Percentiles rank a stretch among this genome's conserved stretches.
These are phyloP conservation scores for Ochropleura plecta DNA, from an alignment of 2,888 invertebrate genomes.

Conservation along the genomic window DNA sequence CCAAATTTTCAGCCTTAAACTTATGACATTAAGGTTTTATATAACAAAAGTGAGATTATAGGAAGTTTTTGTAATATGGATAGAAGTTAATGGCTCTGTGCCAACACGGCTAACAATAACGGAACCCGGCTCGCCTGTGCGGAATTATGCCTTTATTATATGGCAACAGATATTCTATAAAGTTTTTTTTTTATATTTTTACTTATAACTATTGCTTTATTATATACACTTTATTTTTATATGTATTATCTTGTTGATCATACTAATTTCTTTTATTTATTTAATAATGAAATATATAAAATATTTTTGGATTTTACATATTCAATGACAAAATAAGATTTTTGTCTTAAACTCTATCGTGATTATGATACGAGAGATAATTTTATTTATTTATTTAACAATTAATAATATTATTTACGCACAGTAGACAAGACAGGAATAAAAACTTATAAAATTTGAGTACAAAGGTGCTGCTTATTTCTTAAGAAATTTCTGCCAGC, in stretches of 20 bases:
- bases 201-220: slow-evolving; percentile 39
- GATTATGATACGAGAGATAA: too few relatives aligned
- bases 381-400: too few relatives aligned
- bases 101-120: slow-evolving; percentile 84
- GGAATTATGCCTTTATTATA: slow-evolving; percentile 74
- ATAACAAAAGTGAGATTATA: slow-evolving; percentile 69
- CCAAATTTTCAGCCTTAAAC: slow-evolving; percentile 68
- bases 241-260: not conserved
- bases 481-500: too few relatives aligned
- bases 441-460: too few relatives aligned
- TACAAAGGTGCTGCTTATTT: too few relatives aligned
- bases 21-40: slow-evolving; percentile 73
- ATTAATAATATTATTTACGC: too few relatives aligned
- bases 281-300: too few relatives aligned
- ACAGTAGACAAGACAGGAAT: too few relatives aligned
- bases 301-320: not conserved
- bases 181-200: slow-evolving; percentile 46
- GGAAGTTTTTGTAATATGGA: slow-evolving; percentile 83
- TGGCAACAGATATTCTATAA: slow-evolving; percentile 68
- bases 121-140: slow-evolving; percentile 69
- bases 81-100: slow-evolving; percentile 79
- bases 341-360: too few relatives aligned
- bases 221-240: slow-evolving; percentile 32
- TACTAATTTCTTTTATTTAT: not conserved
- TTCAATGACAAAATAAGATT: not conserved